A percentile compares a stretch with the other conserved stretches of the same genome.
Evolutionary conservation across 2,797 vertebrate species (phyloP).

Genomic region (Thaleichthys pacificus): DNA sequence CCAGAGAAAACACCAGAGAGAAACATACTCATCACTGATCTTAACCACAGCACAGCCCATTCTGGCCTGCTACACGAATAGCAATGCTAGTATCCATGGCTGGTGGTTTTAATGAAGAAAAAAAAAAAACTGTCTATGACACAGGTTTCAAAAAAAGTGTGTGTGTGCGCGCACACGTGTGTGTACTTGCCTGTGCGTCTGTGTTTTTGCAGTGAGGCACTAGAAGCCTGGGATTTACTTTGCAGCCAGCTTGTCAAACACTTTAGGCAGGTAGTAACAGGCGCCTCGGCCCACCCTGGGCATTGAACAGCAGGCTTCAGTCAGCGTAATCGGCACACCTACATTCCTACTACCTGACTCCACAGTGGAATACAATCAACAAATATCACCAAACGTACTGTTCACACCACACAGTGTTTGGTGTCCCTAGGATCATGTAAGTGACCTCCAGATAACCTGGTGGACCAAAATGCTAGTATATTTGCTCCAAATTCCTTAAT

Average conservation of each 20-base stretch:
- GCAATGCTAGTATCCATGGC: too few species aligned
- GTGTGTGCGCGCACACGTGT: slow-evolving; percentile 15
- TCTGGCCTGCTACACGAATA: background rate
- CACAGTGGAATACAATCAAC: slow-evolving; percentile 35
- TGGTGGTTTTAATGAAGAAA: too few species aligned
- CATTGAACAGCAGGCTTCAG: slow-evolving; percentile 61
- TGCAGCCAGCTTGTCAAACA: slow-evolving; percentile 54
- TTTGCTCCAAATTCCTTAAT: too few species aligned
- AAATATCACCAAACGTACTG: slow-evolving; percentile 35
- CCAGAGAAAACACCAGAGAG: background rate
- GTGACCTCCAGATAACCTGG: slow-evolving; percentile 24
- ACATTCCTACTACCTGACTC: slow-evolving; percentile 72
- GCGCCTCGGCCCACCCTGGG: slow-evolving; percentile 61
- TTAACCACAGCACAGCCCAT: background rate
- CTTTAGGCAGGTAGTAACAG: slow-evolving; percentile 75
- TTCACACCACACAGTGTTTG: slow-evolving; percentile 37
- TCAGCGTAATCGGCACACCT: slow-evolving; percentile 68
- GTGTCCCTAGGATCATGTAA: slow-evolving; percentile 54
- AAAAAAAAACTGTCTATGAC: background rate
- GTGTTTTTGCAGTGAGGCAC: background rate
- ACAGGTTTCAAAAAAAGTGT: background rate
- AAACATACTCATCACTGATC: background rate
- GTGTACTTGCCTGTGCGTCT: slow-evolving; percentile 26
- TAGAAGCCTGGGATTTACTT: slow-evolving; percentile 57
- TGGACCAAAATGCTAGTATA: slow-evolving; percentile 15